Base-by-base conservation (phyloP, 2,888 invertebrate genomes). In the Chironomus tentans region DNA sequence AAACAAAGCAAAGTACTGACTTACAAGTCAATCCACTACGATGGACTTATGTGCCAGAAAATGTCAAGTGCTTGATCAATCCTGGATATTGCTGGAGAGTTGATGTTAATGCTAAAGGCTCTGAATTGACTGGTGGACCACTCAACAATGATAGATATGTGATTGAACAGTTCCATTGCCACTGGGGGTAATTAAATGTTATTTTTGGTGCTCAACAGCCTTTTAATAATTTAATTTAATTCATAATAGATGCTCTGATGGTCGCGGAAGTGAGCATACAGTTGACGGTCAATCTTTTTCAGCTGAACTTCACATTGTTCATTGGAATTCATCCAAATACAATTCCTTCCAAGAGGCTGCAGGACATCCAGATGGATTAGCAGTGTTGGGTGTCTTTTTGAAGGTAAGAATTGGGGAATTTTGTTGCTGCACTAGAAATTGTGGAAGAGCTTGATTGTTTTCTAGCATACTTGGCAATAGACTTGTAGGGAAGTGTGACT, bases 251-350 rank as follows among this genome's bases (percentile, higher is more conserved):
- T 89, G 90, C 77, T 88, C 88, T 73, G 91, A 93, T 81, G 88
- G 89, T n/a, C 88, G 89, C 79, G 97, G 97, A 13, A 96, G 97
- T 0, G 97, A 97, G 83, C 97, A 97, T 83, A 95, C 94, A 0
- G 91, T 97, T 7, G 92, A 97, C 83, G 96, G 96, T n/a, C 87
- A 90, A 79, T 87, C 90, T 71, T 97, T 89, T 85, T 91, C 96
- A n/a, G 95, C 93, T 56, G 97, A 97, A 89, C 87, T 97, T 28
- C 97, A 97, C 82, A 86, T 97, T 79, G 97, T 97, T 3, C 97
- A 97, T 83, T 97, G 95, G 94, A 97, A 97, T 83, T 90, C 91
- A 76, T 89, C 89, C 78, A 94, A 94, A 82, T 97, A 95, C 84
- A 84, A 86, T 79, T 91, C 90, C 78, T 93, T 95, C 82, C 86